Percentiles rank a stretch among this genome's conserved stretches.
These are phyloP conservation scores for Byasa hedistus DNA, from an alignment of 2,888 invertebrate species.

Conservation along the genomic window DNA sequence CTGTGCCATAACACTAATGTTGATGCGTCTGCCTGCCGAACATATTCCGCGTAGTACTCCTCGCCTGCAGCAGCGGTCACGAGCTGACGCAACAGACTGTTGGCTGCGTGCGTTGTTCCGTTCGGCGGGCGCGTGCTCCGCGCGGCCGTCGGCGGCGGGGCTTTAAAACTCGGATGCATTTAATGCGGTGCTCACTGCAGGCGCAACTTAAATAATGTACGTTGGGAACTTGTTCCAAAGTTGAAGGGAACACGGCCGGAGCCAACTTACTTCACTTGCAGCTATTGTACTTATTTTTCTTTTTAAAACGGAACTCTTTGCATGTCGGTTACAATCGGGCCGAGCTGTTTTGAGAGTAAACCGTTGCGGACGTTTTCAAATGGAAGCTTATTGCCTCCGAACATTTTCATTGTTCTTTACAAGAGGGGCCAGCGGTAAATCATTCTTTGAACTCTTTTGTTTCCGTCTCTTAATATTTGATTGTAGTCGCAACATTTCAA, in stretches of 20 bases:
- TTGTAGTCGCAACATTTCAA: neutral
- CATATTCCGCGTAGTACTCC: slow-evolving; percentile 38
- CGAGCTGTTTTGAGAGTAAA: slow-evolving; percentile 63
- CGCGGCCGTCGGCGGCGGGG: slow-evolving; percentile 54
- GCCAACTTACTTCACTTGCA: slow-evolving; percentile 63
- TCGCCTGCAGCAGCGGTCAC: slow-evolving; percentile 41
- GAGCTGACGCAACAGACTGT: slow-evolving; percentile 59
- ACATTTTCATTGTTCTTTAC: slow-evolving; percentile 56
- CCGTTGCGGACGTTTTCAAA: slow-evolving; percentile 63
- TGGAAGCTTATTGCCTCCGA: slow-evolving; percentile 63
- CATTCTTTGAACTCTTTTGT: slow-evolving; percentile 53
- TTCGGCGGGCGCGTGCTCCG: slow-evolving; percentile 49
- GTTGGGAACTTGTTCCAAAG: slow-evolving; percentile 65
- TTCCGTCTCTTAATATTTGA: neutral
- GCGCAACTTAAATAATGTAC: slow-evolving; percentile 71
- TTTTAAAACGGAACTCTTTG: slow-evolving; percentile 66
- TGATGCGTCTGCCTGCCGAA: slow-evolving; percentile 23
- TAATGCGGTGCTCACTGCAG: slow-evolving; percentile 64
- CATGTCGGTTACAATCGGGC: slow-evolving; percentile 63
- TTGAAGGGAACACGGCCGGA: slow-evolving; percentile 50
- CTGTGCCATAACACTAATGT: slow-evolving; percentile 27
- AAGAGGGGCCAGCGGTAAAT: slow-evolving; percentile 34
- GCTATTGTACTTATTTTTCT: slow-evolving; percentile 59
- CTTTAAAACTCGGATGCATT: slow-evolving; percentile 70
- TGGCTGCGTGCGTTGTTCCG: slow-evolving; percentile 71